Base-by-base conservation (phyloP, 2,888 invertebrate genomes). In the Alcis repandata region DNA sequence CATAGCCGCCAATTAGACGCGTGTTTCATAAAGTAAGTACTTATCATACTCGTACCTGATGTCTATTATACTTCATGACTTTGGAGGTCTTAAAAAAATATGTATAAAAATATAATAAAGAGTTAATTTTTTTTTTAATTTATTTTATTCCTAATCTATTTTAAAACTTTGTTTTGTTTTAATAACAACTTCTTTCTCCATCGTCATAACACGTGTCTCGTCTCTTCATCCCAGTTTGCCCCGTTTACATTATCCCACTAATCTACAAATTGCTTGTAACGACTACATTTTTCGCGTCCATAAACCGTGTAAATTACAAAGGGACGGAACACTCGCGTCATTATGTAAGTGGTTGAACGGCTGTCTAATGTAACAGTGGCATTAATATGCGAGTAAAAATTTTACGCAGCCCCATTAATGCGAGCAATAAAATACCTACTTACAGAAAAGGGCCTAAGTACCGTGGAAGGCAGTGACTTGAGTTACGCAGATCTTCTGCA, bases 371-470 rank as follows among this genome's bases (percentile, higher is more conserved):
- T 61, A 52, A 57, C 52, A 38, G 13, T 33, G 54, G 32, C 65
- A 58, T 66, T 66, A 66, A 61, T 66, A 61, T 61, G 56, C 57
- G 51, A 52, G 60, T 61, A 60, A 61, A 66, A 46, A 46, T 57
- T 66, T 66, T 66, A 66, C 65, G 60, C 15, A 36, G 40, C 51
- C 38, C 45, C 65, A 61, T 60, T 66, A 66, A 64, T 64, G 51
- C 40, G 15, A 4, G 49, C 51, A 9, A 66, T 66, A 66, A 61
- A 61, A 61, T 61, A 57, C 33, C 33, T 52, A 56, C 32, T 46
- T 33, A 22, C 45, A 41, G 65, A 57, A 60, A 59, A 57, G 65
- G 52, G 45, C 43, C 52, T 27, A 17, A 7, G 15, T 27, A 6
- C 17, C n/a, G 43, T 59, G 2, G 41, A 2, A 1, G 7, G 7